These are phyloP conservation scores for Sphaerophoria rueppellii DNA, from an alignment of 2,888 invertebrate species.

Conservation along the genomic window DNA sequence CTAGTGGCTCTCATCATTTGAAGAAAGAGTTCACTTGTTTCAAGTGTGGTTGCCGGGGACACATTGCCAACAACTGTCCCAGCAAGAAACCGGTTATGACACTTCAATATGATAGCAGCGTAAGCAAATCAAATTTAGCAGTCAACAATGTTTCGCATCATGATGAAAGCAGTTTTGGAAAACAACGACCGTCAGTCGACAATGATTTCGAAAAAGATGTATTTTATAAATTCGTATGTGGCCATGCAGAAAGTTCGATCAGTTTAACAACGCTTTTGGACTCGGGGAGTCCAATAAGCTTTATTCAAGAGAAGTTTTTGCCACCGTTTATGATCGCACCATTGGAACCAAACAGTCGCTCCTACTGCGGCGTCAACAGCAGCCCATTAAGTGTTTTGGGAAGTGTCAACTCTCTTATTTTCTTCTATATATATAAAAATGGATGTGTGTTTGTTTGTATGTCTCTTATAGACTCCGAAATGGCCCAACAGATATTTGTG, in stretches of 20 bases:
- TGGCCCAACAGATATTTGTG: too few species aligned
- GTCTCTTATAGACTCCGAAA: too few species aligned
- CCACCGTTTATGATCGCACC: conserved; percentile 42
- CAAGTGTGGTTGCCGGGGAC: conserved; percentile 49
- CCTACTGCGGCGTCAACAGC: conserved; percentile 59
- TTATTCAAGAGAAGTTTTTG: conserved; percentile 45
- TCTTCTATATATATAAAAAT: too few species aligned
- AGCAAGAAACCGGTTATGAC: conserved; percentile 41
- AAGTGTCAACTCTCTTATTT: conserved; percentile 30
- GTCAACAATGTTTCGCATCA: conserved; percentile 19
- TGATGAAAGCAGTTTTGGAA: conserved; percentile 17
- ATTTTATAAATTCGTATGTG: conserved; percentile 18
- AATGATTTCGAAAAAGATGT: conserved; percentile 40
- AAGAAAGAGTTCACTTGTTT: too few species aligned
- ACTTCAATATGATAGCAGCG: neutral
- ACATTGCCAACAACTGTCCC: conserved; percentile 46
- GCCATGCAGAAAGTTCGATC: conserved; percentile 12
- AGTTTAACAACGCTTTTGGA: conserved; percentile 41
- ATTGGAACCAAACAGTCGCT: conserved; percentile 32
- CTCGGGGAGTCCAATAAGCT: conserved; percentile 56
- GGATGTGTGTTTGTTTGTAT: too few species aligned
- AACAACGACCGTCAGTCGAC: neutral
- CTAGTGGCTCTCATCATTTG: too few species aligned
- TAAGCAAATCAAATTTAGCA: conserved; percentile 16
- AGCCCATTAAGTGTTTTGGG: conserved; percentile 51